Base-by-base conservation (phyloP, 2,797 vertebrate genomes). In the Cyclopterus lumpus region DNA sequence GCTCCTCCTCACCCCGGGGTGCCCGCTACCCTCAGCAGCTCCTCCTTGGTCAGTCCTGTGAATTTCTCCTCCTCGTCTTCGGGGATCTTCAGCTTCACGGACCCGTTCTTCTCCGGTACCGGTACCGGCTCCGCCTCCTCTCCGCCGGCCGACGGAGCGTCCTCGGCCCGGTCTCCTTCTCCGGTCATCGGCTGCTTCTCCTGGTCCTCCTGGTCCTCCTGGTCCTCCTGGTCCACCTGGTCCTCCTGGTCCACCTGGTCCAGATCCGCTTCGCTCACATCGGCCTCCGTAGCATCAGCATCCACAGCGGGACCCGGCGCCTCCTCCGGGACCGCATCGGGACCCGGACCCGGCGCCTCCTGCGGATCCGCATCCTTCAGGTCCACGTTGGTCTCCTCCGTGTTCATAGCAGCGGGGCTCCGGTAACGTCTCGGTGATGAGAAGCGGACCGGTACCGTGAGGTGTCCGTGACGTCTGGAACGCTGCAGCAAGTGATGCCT, bases 11-110 rank as follows among this genome's bases (percentile, higher is more conserved):
- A 95, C 89, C 91, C 95, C 1, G 96, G 96, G 10, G 95, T 96
- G 46, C 96, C 94, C 0, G 97, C 96, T 49, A 96, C 96, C 78
- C 93, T 85, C 72, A 98, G 88, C 85, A 98, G 94, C 91, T 98
- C 95, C 73, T 97, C 97, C 24, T 98, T 98, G 69, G 85, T 95
- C 66, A 98, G 88, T 0, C 97, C 97, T 4, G 95, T 97, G 90
- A 97, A 97, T 71, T 94, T 96, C 0, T 51, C 49, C 49, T 53
- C 89, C 0, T 63, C 63, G 8, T 93, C 90, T 0, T 95, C 94
- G 0, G 94, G 90, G 67, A 96, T 93, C 85, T 96, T 97, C 82
- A 96, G 88, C 85, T 95, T 96, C 64, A 96, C 94, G 55, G 92
- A 79, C 1, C 97, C 96, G 67, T 97, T 97, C 67, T 95, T 96